Conservation (phyloP, 1,140 invertebrate species). For the Augochlora pura region DNA sequence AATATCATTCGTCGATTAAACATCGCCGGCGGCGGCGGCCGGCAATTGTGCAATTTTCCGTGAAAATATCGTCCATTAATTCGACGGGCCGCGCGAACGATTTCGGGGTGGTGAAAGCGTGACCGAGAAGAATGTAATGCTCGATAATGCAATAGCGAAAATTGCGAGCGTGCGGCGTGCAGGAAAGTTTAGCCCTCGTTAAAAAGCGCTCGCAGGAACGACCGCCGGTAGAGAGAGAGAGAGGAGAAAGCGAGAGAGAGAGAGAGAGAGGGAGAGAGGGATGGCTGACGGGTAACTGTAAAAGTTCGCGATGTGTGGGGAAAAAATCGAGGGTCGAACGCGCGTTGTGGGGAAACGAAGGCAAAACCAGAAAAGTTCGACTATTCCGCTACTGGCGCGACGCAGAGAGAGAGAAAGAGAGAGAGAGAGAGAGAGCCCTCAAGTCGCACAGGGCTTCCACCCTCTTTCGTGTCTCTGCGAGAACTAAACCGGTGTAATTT, state of each 20-base stretch:
- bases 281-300: background rate
- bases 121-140: conserved; percentile 27
- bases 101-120: background rate
- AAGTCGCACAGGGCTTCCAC: conserved; percentile 22
- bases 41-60: background rate
- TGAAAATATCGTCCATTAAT: background rate
- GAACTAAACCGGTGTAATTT: conserved; percentile 45
- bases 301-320: conserved; percentile 24
- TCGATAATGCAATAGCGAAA: conserved; percentile 17
- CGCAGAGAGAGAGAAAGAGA: background rate
- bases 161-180: conserved; percentile 1
- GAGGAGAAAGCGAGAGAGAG: too few relatives aligned
- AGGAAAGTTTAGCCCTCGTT: conserved; percentile 12
- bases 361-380: conserved; percentile 37
- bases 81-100: background rate
- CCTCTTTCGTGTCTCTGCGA: conserved; percentile 34
- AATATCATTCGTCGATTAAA: background rate
- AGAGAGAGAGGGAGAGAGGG: too few relatives aligned
- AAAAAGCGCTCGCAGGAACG: conserved; percentile 6
- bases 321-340: conserved; percentile 31
- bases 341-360: conserved; percentile 18
- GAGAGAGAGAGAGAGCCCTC: conserved; percentile 5
- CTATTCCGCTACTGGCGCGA: background rate
- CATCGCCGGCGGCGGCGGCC: background rate
- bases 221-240: background rate